phyloP scores from a whole-genome alignment of 2,888 invertebrate species.

The Odontothrips loti region DNA sequence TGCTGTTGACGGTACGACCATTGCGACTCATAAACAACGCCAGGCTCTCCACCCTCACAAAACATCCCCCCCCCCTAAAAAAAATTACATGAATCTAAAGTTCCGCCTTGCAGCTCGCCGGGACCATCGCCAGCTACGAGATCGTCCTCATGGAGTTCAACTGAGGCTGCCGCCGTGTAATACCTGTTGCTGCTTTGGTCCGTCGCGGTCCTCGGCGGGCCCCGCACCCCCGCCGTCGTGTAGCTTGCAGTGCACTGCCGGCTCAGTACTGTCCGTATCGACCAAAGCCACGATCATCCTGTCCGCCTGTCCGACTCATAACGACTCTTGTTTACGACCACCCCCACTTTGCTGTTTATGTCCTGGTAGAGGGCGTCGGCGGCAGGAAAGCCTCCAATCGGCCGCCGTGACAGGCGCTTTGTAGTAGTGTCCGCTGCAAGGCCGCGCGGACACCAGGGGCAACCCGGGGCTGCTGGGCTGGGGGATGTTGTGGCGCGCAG shows the following conservation, averaged over 20 bases:
- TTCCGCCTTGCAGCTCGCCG: not conserved
- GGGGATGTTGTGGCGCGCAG: too few relatives aligned
- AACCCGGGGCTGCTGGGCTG: too few relatives aligned
- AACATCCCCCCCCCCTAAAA: too few relatives aligned
- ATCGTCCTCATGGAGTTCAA: conserved; percentile 12
- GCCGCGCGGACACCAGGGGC: too few relatives aligned
- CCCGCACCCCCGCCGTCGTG: not conserved
- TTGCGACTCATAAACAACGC: too few relatives aligned
- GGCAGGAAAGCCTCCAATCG: too few relatives aligned
- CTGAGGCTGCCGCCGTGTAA: too few relatives aligned
- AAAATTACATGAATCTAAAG: too few relatives aligned
- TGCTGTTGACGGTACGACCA: not conserved
- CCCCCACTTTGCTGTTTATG: not conserved
- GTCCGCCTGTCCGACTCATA: not conserved
- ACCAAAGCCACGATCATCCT: not conserved
- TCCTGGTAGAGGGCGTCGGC: too few relatives aligned
- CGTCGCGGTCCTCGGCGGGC: not conserved
- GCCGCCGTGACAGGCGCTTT: not conserved
- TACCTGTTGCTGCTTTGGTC: not conserved
- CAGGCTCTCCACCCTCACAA: too few relatives aligned
- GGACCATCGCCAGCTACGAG: conserved; percentile 3
- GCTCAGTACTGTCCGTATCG: not conserved
- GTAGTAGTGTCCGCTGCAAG: too few relatives aligned
- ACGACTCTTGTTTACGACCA: not conserved
- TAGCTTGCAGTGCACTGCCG: not conserved